Conservation (phyloP, 2,888 invertebrate genomes). For the Polymixis lichenea region DNA sequence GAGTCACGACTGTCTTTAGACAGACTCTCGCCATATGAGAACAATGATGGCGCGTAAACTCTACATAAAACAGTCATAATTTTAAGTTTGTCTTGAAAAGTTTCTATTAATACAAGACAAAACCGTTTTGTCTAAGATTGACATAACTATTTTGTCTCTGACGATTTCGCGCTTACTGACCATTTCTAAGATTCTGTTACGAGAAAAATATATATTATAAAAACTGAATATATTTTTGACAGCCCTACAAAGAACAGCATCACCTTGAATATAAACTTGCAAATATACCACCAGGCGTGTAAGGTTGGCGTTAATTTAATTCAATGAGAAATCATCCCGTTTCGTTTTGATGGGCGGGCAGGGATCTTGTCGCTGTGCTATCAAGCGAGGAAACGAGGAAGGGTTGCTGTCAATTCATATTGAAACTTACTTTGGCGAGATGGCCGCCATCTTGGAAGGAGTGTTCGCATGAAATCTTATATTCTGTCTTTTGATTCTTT, state of each 20-base stretch:
- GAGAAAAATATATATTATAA: background rate
- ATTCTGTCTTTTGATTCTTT: no score
- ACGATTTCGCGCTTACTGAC: no score
- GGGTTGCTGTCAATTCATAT: slow-evolving; percentile 11
- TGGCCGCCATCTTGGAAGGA: slow-evolving; percentile 12
- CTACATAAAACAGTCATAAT: no score
- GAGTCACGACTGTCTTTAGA: no score
- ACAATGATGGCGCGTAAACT: no score
- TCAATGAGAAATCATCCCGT: slow-evolving; percentile 49
- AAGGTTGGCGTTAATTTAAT: slow-evolving; percentile 52
- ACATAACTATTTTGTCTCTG: no score
- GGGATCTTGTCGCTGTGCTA: background rate
- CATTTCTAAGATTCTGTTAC: background rate
- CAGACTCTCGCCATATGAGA: no score
- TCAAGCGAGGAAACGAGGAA: background rate
- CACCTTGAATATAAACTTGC: slow-evolving; percentile 59
- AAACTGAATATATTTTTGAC: background rate
- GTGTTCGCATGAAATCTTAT: background rate
- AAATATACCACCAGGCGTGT: slow-evolving; percentile 47
- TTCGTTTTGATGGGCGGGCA: slow-evolving; percentile 5
- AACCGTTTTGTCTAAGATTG: no score
- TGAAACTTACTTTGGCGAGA: background rate
- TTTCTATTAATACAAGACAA: no score
- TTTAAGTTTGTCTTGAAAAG: no score
- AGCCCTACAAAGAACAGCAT: slow-evolving; percentile 50